phyloP scores from a whole-genome alignment of 2,113 vertebrate genomes.

The Myotis yumanensis region DNA sequence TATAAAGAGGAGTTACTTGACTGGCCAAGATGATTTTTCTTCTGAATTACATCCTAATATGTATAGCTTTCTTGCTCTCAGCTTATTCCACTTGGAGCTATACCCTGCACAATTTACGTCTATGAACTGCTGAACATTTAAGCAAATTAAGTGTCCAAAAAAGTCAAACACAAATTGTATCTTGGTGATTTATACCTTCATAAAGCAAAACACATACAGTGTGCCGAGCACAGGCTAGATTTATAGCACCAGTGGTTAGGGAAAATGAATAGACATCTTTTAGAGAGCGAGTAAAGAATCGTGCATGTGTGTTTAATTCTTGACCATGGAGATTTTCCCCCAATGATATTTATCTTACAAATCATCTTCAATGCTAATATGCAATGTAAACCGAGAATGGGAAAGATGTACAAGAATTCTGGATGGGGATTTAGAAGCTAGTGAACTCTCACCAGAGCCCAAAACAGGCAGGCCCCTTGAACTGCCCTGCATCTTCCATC shows the following conservation, averaged over 20 bases:
- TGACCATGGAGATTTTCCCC: conserved; percentile 50
- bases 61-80: conserved; percentile 75
- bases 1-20: conserved; percentile 76
- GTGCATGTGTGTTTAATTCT: conserved; percentile 59
- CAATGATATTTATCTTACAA: conserved; percentile 69
- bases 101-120: conserved; percentile 77
- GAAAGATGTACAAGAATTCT: conserved; percentile 35
- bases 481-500: background rate
- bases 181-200: conserved; percentile 75
- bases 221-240: conserved; percentile 57
- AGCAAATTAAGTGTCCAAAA: conserved; percentile 78
- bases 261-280: conserved; percentile 70
- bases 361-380: conserved; percentile 69
- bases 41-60: conserved; percentile 75
- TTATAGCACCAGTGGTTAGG: conserved; percentile 40
- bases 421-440: conserved; percentile 31
- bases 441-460: conserved; percentile 28
- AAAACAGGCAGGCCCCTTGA: background rate
- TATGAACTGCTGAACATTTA: conserved; percentile 80
- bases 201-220: conserved; percentile 72
- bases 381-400: conserved; percentile 4
- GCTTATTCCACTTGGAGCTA: conserved; percentile 76
- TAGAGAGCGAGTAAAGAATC: conserved; percentile 26
- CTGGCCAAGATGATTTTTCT: conserved; percentile 74
- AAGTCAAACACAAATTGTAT: conserved; percentile 78